These are phyloP conservation scores for Gymnoscopelus microlampas DNA, from an alignment of 2,797 vertebrate species.

Conservation along the genomic window DNA sequence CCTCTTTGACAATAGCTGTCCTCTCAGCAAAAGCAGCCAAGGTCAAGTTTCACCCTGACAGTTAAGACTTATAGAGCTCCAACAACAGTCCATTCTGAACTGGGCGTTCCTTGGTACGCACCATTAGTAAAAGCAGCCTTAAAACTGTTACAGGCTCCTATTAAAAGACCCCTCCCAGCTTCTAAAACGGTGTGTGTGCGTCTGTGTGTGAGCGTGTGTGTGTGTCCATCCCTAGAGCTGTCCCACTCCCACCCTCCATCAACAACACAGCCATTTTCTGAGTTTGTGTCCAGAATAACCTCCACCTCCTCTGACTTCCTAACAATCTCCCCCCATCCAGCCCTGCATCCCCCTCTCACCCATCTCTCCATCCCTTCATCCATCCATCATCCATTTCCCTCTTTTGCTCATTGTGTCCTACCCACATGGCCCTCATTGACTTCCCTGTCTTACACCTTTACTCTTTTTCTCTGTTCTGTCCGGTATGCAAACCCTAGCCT, in stretches of 20 bases:
- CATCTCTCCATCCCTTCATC: not conserved
- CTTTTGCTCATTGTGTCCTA: too few relatives aligned
- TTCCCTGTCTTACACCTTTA: too few relatives aligned
- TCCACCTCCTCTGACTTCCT: too few relatives aligned
- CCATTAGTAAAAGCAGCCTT: constrained; percentile 57
- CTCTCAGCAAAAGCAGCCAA: constrained; percentile 38
- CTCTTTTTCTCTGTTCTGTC: too few relatives aligned
- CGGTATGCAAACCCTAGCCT: too few relatives aligned
- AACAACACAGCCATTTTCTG: too few relatives aligned
- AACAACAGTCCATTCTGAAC: constrained; percentile 58
- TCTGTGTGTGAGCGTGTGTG: constrained; percentile 7
- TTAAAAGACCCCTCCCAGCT: constrained; percentile 46
- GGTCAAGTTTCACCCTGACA: constrained; percentile 55
- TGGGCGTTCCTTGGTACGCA: constrained; percentile 17
- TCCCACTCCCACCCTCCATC: too few relatives aligned
- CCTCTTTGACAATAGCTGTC: constrained; percentile 14
- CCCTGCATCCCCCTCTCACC: not conserved
- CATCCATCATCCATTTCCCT: not conserved
- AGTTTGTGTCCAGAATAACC: too few relatives aligned
- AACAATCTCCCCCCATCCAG: not conserved
- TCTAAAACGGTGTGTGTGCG: constrained; percentile 4
- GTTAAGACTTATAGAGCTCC: constrained; percentile 36
- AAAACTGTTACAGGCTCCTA: constrained; percentile 49
- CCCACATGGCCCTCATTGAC: too few relatives aligned
- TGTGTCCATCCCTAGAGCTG: not conserved